A percentile compares a stretch with the other conserved stretches of the same genome.
Conservation (phyloP, 2,888 invertebrate genomes). For the Molorchus minor region DNA sequence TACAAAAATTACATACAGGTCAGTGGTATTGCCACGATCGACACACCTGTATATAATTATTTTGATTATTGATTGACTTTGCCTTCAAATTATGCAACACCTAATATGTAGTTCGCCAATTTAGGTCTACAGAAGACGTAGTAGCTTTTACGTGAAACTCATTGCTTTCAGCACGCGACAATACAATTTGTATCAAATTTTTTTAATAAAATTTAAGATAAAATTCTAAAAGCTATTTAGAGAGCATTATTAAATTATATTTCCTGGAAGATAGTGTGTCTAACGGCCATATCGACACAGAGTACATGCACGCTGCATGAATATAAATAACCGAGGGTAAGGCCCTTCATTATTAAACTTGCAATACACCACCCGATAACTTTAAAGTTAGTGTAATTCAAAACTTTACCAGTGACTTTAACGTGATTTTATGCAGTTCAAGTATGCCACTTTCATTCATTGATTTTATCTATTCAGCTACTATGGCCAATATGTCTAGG, state of each 20-base stretch:
- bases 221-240: conserved; percentile 14
- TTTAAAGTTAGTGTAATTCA: not conserved
- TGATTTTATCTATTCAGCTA: no score
- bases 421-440: no score
- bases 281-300: conserved; percentile 15
- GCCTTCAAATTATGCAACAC: no score
- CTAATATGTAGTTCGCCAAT: no score
- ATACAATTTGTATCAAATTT: conserved; percentile 16
- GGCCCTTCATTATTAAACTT: not conserved
- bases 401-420: not conserved
- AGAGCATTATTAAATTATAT: conserved; percentile 21
- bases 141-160: conserved; percentile 1
- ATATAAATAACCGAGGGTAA: not conserved
- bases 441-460: no score
- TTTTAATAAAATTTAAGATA: conserved; percentile 21
- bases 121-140: no score
- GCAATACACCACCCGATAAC: not conserved
- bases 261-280: conserved; percentile 18
- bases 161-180: conserved; percentile 9
- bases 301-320: conserved; percentile 4
- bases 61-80: no score
- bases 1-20: no score
- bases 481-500: no score
- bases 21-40: no score
- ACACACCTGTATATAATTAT: no score